Evolutionary conservation across 2,797 vertebrate species (phyloP).

Genomic region (Leptodactylus fallax): DNA sequence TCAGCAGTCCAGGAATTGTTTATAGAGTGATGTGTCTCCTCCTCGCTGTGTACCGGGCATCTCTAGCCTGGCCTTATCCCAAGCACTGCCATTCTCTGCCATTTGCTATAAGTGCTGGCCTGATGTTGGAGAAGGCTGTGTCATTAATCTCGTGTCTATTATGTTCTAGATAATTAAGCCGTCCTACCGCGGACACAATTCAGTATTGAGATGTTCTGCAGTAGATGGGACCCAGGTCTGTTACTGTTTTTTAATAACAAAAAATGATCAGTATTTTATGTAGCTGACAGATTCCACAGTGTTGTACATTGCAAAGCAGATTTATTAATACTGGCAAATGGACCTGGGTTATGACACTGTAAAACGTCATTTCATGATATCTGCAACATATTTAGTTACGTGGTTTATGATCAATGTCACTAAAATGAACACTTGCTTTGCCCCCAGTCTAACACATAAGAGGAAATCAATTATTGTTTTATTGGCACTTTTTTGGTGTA

Average conservation of each 20-base stretch:
- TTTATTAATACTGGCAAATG: too few relatives aligned
- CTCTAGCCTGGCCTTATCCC: constrained; percentile 28
- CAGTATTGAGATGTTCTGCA: not conserved
- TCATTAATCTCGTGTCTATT: not conserved
- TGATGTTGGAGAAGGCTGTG: not conserved
- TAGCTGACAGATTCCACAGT: not conserved
- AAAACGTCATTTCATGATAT: too few relatives aligned
- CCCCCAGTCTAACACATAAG: too few relatives aligned
- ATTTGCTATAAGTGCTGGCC: constrained; percentile 7
- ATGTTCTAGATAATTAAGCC: not conserved
- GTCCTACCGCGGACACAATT: not conserved
- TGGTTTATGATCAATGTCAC: too few relatives aligned
- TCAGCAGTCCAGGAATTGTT: constrained; percentile 51
- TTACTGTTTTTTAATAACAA: not conserved
- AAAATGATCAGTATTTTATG: not conserved
- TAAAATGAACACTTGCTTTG: too few relatives aligned
- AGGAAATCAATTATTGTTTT: too few relatives aligned
- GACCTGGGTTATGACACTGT: too few relatives aligned
- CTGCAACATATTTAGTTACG: too few relatives aligned
- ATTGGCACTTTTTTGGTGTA: too few relatives aligned
- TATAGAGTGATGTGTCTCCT: constrained; percentile 42
- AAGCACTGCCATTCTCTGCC: constrained; percentile 7
- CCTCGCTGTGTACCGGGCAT: not conserved
- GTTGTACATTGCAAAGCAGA: not conserved
- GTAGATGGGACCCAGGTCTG: not conserved